phyloP scores from a whole-genome alignment of 2,113 vertebrate genomes.

The Sardina pilchardus region DNA sequence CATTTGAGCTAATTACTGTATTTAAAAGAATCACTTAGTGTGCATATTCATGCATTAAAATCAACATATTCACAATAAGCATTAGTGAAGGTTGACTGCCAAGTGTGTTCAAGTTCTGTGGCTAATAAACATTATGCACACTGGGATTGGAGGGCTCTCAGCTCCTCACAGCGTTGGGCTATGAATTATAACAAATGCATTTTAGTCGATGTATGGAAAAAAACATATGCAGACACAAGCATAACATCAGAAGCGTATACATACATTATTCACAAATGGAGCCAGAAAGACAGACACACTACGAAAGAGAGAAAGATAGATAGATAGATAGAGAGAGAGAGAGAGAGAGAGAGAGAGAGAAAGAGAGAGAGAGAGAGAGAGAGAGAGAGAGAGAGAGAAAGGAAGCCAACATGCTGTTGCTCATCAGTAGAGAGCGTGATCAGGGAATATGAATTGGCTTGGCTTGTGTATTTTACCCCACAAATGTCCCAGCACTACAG shows the following conservation, averaged over 20 bases:
- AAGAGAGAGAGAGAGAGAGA: not conserved
- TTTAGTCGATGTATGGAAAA: not conserved
- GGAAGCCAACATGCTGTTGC: not conserved
- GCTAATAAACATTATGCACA: not conserved
- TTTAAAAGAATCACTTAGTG: constrained; percentile 20
- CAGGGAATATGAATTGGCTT: not conserved
- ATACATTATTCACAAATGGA: not conserved
- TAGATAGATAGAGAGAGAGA: not conserved
- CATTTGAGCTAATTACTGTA: constrained; percentile 15
- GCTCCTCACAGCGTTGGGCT: not conserved
- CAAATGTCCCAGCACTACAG: too few relatives aligned
- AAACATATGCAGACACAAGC: not conserved
- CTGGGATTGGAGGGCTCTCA: not conserved
- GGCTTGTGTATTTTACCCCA: not conserved
- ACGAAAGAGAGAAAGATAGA: not conserved
- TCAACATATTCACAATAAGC: not conserved
- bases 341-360: not conserved
- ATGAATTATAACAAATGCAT: not conserved
- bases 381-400: not conserved
- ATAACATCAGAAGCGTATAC: not conserved
- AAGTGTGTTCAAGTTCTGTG: not conserved
- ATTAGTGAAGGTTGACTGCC: constrained; percentile 14
- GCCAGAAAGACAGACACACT: not conserved
- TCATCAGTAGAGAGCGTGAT: not conserved
- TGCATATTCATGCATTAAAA: not conserved